phyloP scores from a whole-genome alignment of 2,113 vertebrate species.

The Oostethus manadensis region DNA sequence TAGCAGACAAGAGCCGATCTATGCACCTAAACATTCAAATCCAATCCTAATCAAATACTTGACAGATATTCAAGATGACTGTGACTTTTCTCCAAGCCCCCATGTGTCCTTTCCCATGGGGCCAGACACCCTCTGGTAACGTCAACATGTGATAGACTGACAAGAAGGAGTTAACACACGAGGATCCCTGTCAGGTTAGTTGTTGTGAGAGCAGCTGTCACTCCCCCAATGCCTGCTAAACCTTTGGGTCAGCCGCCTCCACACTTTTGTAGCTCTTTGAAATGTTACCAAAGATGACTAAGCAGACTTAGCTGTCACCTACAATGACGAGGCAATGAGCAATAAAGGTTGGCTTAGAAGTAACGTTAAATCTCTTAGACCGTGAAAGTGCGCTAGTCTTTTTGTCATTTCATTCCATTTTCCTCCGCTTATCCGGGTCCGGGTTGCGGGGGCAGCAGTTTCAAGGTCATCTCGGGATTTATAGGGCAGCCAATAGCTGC shows the following conservation, averaged over 20 bases:
- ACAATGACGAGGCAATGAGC: neutral
- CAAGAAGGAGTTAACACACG: neutral
- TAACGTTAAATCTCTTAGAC: too few relatives aligned
- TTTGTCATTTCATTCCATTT: too few relatives aligned
- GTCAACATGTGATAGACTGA: neutral
- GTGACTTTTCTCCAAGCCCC: neutral
- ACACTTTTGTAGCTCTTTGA: neutral
- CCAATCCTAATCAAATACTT: neutral
- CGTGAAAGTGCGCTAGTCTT: too few relatives aligned
- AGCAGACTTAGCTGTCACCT: neutral
- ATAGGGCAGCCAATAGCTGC: too few relatives aligned
- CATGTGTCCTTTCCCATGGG: conserved; percentile 1
- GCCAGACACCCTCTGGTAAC: neutral
- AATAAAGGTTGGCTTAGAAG: neutral
- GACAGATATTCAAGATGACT: neutral
- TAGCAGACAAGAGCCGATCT: too few relatives aligned
- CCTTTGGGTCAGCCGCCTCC: neutral
- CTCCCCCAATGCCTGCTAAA: too few relatives aligned
- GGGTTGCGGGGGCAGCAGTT: too few relatives aligned
- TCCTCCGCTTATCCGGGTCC: too few relatives aligned
- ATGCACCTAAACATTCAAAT: neutral
- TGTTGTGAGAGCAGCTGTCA: neutral
- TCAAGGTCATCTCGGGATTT: too few relatives aligned
- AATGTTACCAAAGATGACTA: neutral
- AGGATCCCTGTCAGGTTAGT: neutral